Evolutionary conservation across 1,140 invertebrate species (phyloP).

Genomic region (Bilobella aurantiaca): DNA sequence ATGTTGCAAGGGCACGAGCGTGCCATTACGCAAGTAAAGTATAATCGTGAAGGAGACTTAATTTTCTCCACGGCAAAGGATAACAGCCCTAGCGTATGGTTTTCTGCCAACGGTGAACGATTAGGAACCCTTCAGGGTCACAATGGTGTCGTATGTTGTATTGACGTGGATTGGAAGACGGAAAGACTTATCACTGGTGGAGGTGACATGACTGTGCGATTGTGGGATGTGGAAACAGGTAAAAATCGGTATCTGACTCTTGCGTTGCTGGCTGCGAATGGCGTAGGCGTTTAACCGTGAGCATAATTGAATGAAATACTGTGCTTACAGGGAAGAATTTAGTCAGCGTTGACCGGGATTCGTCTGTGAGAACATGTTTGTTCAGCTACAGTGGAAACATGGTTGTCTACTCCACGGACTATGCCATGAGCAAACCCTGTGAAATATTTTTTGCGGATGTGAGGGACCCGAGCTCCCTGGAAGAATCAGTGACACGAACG

Average conservation of each 20-base stretch:
- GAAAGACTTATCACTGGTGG: slow-evolving; percentile 81
- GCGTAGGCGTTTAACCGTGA: too few species aligned
- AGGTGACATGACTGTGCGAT: slow-evolving; percentile 74
- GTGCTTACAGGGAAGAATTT: slow-evolving; percentile 41
- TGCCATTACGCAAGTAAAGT: slow-evolving; percentile 96
- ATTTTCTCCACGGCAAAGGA: slow-evolving; percentile 96
- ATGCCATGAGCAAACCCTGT: slow-evolving; percentile 76
- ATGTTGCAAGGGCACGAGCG: slow-evolving; percentile 96
- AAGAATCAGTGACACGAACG: slow-evolving; percentile 29
- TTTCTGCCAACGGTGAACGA: slow-evolving; percentile 91
- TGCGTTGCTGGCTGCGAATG: too few species aligned
- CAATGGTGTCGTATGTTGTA: slow-evolving; percentile 91
- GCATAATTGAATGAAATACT: too few species aligned
- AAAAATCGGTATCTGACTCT: too few species aligned
- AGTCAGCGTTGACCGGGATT: slow-evolving; percentile 64
- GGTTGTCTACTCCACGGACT: slow-evolving; percentile 85
- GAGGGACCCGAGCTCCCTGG: slow-evolving; percentile 26
- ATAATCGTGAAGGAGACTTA: slow-evolving; percentile 95
- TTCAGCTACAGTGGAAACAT: slow-evolving; percentile 90
- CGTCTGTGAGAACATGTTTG: slow-evolving; percentile 77
- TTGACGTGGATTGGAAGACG: slow-evolving; percentile 94
- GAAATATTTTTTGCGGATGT: slow-evolving; percentile 61
- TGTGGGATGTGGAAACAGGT: slow-evolving; percentile 84
- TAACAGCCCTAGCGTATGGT: slow-evolving; percentile 94
- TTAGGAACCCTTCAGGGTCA: slow-evolving; percentile 94